Evolutionary conservation across 2,888 invertebrate species (phyloP).

Genomic region (Marasmarcha lunaedactyla): DNA sequence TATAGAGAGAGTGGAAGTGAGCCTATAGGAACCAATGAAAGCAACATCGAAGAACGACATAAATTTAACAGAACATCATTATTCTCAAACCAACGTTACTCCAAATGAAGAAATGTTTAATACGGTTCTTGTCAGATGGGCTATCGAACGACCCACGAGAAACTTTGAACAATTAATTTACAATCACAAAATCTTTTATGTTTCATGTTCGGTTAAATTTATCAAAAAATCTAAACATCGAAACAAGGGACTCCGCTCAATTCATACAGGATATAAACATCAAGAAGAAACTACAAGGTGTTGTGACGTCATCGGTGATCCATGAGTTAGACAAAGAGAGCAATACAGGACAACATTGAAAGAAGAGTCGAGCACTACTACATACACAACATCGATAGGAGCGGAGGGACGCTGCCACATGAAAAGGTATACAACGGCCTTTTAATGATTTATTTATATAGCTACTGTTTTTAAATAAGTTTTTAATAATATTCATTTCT

Average conservation of each 20-base stretch:
- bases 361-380: constrained; percentile 63
- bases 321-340: constrained; percentile 49
- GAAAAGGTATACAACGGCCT: constrained; percentile 54
- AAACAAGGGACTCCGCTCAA: constrained; percentile 54
- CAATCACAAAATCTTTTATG: no score
- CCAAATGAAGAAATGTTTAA: no score
- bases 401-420: constrained; percentile 56
- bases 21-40: constrained; percentile 65
- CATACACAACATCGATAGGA: constrained; percentile 66
- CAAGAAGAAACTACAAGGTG: constrained; percentile 66
- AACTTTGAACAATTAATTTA: no score
- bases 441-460: constrained; percentile 4
- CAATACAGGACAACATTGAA: constrained; percentile 36
- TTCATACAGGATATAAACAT: constrained; percentile 41
- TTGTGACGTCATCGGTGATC: constrained; percentile 54
- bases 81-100: constrained; percentile 10
- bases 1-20: constrained; percentile 51
- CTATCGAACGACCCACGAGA: no score
- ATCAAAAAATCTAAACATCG: constrained; percentile 44
- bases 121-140: no score
- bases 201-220: constrained; percentile 50
- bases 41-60: constrained; percentile 67
- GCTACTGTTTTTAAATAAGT: background rate
- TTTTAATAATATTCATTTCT: no score
- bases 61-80: constrained; percentile 44